Conservation (phyloP, 2,888 invertebrate species). For the Acanthosepion pharaonis region DNA sequence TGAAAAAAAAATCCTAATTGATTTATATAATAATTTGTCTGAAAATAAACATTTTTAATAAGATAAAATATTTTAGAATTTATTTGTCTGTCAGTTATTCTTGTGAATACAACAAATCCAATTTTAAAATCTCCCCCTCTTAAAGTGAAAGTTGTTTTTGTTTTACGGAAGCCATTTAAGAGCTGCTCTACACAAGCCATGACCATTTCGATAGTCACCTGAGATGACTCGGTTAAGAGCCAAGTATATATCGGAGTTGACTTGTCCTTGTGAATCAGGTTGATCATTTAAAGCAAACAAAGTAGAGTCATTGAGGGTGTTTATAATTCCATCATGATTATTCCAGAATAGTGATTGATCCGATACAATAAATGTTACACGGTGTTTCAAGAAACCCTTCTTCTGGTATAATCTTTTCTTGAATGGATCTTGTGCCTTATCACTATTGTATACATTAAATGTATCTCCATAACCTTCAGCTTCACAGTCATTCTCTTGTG, state of each 20-base stretch:
- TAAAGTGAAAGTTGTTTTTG: neutral
- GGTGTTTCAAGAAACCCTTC: slow-evolving; percentile 47
- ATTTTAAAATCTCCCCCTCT: neutral
- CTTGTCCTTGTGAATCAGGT: slow-evolving; percentile 49
- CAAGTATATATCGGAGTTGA: slow-evolving; percentile 51
- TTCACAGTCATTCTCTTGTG: slow-evolving; percentile 52
- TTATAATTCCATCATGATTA: slow-evolving; percentile 46
- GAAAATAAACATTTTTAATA: too few species aligned
- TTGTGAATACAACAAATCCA: neutral
- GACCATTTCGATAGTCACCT: slow-evolving; percentile 51
- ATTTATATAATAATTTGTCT: too few species aligned
- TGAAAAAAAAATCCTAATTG: too few species aligned
- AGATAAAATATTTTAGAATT: too few species aligned
- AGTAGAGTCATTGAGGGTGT: slow-evolving; percentile 36
- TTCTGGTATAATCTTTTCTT: slow-evolving; percentile 49
- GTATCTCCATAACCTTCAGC: slow-evolving; percentile 49
- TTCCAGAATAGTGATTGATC: slow-evolving; percentile 50
- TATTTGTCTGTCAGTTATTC: too few species aligned
- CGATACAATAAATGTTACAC: slow-evolving; percentile 50
- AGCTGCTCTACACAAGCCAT: slow-evolving; percentile 50
- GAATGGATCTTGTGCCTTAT: slow-evolving; percentile 49
- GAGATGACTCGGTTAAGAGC: slow-evolving; percentile 51
- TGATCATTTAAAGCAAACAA: slow-evolving; percentile 52
- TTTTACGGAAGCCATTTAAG: slow-evolving; percentile 50
- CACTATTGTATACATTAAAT: slow-evolving; percentile 50